Base-by-base conservation (phyloP, 2,888 invertebrate genomes). In the Cryptosula pallasiana region DNA sequence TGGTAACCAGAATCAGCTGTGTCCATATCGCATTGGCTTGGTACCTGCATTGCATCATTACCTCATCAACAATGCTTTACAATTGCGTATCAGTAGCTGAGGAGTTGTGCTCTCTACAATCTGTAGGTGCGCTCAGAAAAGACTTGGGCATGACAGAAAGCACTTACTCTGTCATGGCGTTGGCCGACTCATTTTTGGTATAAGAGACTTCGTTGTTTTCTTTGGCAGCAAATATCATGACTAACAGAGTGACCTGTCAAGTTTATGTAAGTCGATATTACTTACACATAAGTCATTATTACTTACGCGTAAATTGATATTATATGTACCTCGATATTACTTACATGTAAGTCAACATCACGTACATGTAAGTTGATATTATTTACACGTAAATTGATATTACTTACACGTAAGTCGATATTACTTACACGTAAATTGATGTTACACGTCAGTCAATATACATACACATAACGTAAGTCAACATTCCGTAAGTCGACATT, bases 131-230 rank as follows among this genome's bases (percentile, higher is more conserved):
- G n/a, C n/a, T n/a, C n/a, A n/a, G n/a, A n/a, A n/a, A n/a, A n/a
- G n/a, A n/a, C n/a, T n/a, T n/a, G n/a, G n/a, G n/a, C n/a, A n/a
- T 45, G 45, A 13, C 20, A 13, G 5, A 57, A 57, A n/a, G 63
- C 71, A 76, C 83, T 81, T 77, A 85, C 85, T 78, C 75, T 29
- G 85, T 84, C 34, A 81, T 79, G 78, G 84, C 84, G 74, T 85
- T 85, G 16, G 83, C 82, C 75, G 82, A 81, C 73, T 84, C 84
- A 74, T 81, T 83, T 74, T 85, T 85, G 5, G 84, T 84, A 71
- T 85, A 85, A 0, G 85, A 83, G 74, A 83, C 85, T 79, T 85
- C 85, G 75, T 82, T 81, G 75, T 84, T 84, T 76, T 85, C 85
- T 77, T 85, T 85, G 27, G 84, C 83, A 58, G 84, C 83, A 75